phyloP scores from a whole-genome alignment of 2,888 invertebrate species.

The Exephanes ischioxanthus region DNA sequence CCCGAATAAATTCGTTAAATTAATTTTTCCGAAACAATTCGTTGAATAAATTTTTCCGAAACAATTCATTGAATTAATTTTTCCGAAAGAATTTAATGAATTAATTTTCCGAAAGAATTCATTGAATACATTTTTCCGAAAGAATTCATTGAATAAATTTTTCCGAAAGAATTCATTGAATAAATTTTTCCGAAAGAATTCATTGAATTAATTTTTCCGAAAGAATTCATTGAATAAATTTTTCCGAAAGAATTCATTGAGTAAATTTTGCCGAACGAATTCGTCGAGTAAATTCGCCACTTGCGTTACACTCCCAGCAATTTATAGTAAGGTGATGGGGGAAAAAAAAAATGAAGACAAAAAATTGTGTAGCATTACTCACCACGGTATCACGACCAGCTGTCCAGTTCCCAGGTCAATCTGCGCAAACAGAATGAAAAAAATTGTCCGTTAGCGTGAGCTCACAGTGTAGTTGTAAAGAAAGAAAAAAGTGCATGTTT shows the following conservation, averaged over 20 bases:
- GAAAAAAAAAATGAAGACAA: slow-evolving; percentile 13
- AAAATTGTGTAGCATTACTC: slow-evolving; percentile 39
- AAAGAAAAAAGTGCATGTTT: background rate
- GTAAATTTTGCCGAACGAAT: background rate
- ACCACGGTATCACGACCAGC: slow-evolving; percentile 40
- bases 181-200: background rate
- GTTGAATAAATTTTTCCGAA: background rate
- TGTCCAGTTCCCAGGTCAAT: slow-evolving; percentile 58
- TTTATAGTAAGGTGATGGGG: background rate
- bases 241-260: too few species aligned
- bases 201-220: background rate
- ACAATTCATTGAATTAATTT: slow-evolving; percentile 4
- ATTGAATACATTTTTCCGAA: too few species aligned
- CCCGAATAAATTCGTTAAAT: too few species aligned
- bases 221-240: too few species aligned
- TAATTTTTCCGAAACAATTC: too few species aligned
- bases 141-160: background rate
- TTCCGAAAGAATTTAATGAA: too few species aligned
- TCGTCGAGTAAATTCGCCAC: slow-evolving; percentile 16
- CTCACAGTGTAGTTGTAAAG: background rate
- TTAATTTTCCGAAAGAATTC: background rate
- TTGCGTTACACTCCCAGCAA: slow-evolving; percentile 4
- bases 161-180: background rate
- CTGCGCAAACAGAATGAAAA: slow-evolving; percentile 54
- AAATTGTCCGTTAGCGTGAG: slow-evolving; percentile 46